A percentile compares a stretch with the other conserved stretches of the same genome.
phyloP scores from a whole-genome alignment of 2,113 vertebrate genomes.

The Erinaceus europaeus region DNA sequence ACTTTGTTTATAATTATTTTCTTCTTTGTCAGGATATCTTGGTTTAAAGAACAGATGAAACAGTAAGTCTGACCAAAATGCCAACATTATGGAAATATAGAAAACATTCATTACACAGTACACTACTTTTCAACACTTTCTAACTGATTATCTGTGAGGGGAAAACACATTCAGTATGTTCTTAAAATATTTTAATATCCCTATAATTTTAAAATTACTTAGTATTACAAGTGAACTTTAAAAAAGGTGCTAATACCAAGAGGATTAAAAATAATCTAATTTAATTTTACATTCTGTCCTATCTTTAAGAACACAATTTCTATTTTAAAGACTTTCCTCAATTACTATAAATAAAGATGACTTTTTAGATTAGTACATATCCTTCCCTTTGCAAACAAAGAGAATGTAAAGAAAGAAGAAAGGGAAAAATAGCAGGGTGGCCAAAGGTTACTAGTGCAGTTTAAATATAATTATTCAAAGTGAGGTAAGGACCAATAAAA shows the following conservation, averaged over 20 bases:
- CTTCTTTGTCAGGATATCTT: slow-evolving; percentile 21
- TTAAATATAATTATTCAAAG: neutral
- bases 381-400: neutral
- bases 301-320: neutral
- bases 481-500: neutral
- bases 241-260: slow-evolving; percentile 1
- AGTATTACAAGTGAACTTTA: slow-evolving; percentile 5
- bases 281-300: slow-evolving; percentile 19
- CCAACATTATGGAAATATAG: slow-evolving; percentile 25
- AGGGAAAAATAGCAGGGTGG: neutral
- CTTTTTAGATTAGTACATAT: neutral
- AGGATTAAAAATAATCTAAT: slow-evolving; percentile 7
- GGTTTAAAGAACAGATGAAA: slow-evolving; percentile 17
- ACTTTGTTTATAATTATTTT: slow-evolving; percentile 6
- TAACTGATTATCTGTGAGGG: slow-evolving; percentile 1
- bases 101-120: slow-evolving; percentile 9
- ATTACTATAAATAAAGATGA: neutral
- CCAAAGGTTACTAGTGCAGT: neutral
- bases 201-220: slow-evolving; percentile 20
- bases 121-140: slow-evolving; percentile 17
- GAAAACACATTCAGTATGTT: slow-evolving; percentile 22
- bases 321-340: neutral
- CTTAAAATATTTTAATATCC: slow-evolving; percentile 20
- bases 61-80: slow-evolving; percentile 24
- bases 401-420: neutral